A percentile compares a stretch with the other conserved stretches of the same genome.
phyloP scores from a whole-genome alignment of 2,113 vertebrate genomes.

The Cyrtonyx montezumae region DNA sequence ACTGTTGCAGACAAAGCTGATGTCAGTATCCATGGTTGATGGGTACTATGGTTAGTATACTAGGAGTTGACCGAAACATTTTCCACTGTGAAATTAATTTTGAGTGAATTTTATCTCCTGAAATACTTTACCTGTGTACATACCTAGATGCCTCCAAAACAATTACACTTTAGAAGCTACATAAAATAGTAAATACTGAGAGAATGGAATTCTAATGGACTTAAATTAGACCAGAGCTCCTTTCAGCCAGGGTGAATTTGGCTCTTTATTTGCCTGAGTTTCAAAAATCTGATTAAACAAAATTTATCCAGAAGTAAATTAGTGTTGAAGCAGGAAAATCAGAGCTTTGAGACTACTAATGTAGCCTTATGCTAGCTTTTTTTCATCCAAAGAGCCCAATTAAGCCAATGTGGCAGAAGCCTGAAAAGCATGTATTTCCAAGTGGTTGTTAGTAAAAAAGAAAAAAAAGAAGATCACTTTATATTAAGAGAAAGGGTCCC shows the following conservation, averaged over 20 bases:
- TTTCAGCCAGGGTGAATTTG: neutral
- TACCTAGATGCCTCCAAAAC: neutral
- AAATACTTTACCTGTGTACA: neutral
- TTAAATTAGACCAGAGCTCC: neutral
- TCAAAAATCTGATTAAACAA: conserved; percentile 35
- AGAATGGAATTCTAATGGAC: neutral
- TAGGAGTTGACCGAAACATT: neutral
- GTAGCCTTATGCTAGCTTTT: neutral
- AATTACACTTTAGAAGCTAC: neutral
- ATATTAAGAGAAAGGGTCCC: neutral
- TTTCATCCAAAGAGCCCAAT: neutral
- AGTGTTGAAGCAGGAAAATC: conserved; percentile 32
- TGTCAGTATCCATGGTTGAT: neutral
- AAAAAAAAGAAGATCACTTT: neutral
- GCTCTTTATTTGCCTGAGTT: neutral
- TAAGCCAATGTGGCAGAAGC: conserved; percentile 16
- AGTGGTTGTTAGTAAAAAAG: neutral
- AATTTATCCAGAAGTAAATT: conserved; percentile 25
- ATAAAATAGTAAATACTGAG: neutral
- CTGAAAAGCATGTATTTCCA: conserved; percentile 2
- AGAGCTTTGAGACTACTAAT: neutral
- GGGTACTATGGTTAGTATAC: neutral
- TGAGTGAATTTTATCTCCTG: neutral
- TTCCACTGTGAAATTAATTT: neutral
- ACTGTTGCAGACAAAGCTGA: neutral